Conservation (phyloP, 2,888 invertebrate genomes). For the Proisotoma minuta region DNA sequence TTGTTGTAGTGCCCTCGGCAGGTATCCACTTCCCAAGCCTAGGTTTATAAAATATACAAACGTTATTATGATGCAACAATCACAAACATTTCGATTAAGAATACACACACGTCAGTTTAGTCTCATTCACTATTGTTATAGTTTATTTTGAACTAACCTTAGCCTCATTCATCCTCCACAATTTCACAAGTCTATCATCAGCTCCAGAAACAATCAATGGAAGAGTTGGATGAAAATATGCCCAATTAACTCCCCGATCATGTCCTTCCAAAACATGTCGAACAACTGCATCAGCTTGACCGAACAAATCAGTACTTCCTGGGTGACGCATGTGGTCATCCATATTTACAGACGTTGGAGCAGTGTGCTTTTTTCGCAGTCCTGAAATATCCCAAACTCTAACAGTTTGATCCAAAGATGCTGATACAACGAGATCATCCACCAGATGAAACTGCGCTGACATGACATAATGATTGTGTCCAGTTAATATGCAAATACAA, state of each 20-base stretch:
- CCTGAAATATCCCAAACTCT: conserved; percentile 98
- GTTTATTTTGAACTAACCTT: conserved; percentile 56
- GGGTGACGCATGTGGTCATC: conserved; percentile 73
- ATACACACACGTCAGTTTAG: no score
- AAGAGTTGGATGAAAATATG: conserved; percentile 88
- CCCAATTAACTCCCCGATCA: conserved; percentile 98
- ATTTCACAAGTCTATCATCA: conserved; percentile 95
- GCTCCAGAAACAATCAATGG: conserved; percentile 95
- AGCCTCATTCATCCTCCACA: conserved; percentile 99
- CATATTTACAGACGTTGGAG: conserved; percentile 79
- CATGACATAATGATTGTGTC: conserved; percentile 99
- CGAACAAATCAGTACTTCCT: conserved; percentile 88
- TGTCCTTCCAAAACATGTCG: conserved; percentile 89
- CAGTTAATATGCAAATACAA: conserved; percentile 88
- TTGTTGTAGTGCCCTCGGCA: conserved; percentile 99
- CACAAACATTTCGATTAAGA: not conserved
- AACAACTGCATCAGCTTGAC: conserved; percentile 81
- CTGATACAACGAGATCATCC: conserved; percentile 94
- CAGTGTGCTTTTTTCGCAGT: conserved; percentile 92
- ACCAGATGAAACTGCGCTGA: conserved; percentile 96
- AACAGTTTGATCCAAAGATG: conserved; percentile 95
- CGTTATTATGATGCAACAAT: not conserved
- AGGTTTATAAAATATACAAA: conserved; percentile 2
- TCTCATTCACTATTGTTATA: no score
- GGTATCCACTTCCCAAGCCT: conserved; percentile 98